These are phyloP conservation scores for Petrocephalus microphthalmus DNA, from an alignment of 2,113 vertebrate species.

Conservation along the genomic window DNA sequence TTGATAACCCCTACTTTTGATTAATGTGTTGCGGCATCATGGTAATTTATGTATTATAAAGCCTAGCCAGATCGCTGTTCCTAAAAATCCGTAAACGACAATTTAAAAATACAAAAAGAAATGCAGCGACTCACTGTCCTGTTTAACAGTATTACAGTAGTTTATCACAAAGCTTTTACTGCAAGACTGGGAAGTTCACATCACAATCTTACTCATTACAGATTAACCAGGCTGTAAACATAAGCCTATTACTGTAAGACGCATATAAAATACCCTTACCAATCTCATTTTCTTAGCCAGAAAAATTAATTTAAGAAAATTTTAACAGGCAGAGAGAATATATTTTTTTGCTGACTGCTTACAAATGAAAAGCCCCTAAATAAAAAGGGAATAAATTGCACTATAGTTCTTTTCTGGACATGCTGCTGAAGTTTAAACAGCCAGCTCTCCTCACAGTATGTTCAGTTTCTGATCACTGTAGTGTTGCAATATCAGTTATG, in stretches of 20 bases:
- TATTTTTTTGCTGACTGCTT: background rate
- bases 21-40: background rate
- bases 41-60: background rate
- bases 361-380: background rate
- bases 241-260: background rate
- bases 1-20: background rate
- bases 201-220: background rate
- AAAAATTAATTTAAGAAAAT: background rate
- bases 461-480: background rate
- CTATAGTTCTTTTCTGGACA: background rate
- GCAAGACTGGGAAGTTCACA: background rate
- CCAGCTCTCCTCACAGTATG: background rate
- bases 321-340: background rate
- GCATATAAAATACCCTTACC: background rate
- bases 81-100: background rate
- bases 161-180: background rate
- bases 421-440: background rate
- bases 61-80: background rate
- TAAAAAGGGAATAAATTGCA: background rate
- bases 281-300: background rate
- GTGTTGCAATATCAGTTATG: background rate
- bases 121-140: background rate
- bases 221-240: background rate
- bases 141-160: background rate
- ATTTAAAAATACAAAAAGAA: background rate